Evolutionary conservation across 2,113 vertebrate species (phyloP).

Genomic region (Entosphenus tridentatus): DNA sequence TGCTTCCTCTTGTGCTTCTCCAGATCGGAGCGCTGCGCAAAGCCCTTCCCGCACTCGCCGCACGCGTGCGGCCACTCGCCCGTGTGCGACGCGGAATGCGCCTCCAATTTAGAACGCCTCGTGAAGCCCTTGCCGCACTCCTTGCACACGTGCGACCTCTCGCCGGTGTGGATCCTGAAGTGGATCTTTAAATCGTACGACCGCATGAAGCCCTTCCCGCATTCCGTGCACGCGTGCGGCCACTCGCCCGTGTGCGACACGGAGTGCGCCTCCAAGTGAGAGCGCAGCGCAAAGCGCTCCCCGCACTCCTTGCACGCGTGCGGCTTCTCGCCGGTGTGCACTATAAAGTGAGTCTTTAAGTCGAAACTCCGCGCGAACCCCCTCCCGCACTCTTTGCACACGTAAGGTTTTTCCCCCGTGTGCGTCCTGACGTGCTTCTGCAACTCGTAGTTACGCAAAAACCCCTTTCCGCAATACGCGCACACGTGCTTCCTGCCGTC

Average conservation of each 20-base stretch:
- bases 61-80: background rate
- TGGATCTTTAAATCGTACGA: slow-evolving; percentile 1
- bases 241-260: slow-evolving; percentile 1
- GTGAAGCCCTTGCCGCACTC: background rate
- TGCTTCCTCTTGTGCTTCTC: background rate
- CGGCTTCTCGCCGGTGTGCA: background rate
- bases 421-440: slow-evolving; percentile 73
- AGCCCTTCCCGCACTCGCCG: background rate
- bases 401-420: background rate
- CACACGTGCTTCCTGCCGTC: too few species aligned
- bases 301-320: background rate
- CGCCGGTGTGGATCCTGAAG: background rate
- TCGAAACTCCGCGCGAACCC: background rate
- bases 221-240: background rate
- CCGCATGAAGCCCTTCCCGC: background rate
- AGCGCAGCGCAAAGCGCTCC: background rate
- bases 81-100: background rate
- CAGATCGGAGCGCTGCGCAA: background rate
- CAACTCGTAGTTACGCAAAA: too few species aligned
- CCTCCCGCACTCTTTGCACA: background rate
- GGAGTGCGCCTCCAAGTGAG: background rate
- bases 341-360: background rate
- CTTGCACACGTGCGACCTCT: background rate
- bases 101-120: background rate
- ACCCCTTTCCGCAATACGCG: too few species aligned